Evolutionary conservation across 2,888 invertebrate genomes (phyloP).

Genomic region (Tipula lateralis): DNA sequence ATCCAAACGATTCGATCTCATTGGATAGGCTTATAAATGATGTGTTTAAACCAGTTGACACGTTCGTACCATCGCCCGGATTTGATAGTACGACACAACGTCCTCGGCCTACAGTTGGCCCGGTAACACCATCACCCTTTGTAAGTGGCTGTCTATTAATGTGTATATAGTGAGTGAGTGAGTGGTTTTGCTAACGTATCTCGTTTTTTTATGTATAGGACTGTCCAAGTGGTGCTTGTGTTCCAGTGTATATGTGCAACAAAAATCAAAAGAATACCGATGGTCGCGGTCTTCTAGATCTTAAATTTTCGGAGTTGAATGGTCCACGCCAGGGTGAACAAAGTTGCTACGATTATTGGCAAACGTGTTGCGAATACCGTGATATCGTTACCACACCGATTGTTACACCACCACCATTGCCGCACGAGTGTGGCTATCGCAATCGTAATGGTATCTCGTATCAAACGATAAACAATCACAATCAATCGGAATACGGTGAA

Average conservation of each 20-base stretch:
- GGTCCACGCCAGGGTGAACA: slow-evolving; percentile 35
- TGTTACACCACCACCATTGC: slow-evolving; percentile 41
- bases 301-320: slow-evolving; percentile 54
- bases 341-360: slow-evolving; percentile 38
- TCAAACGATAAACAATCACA: slow-evolving; percentile 52
- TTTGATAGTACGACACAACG: neutral
- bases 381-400: slow-evolving; percentile 39
- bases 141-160: neutral
- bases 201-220: no score
- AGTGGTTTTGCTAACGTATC: no score
- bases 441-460: slow-evolving; percentile 70
- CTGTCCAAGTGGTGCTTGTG: slow-evolving; percentile 59
- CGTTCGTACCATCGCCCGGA: neutral
- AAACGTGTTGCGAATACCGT: slow-evolving; percentile 41
- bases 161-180: neutral
- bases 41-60: neutral
- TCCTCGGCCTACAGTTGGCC: neutral
- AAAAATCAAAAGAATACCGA: slow-evolving; percentile 62
- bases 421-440: slow-evolving; percentile 60
- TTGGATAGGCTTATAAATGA: neutral
- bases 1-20: neutral
- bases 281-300: slow-evolving; percentile 69
- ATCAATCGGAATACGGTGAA: slow-evolving; percentile 51
- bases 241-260: slow-evolving; percentile 70
- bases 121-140: neutral